Base-by-base conservation (phyloP, 1,140 invertebrate genomes). In the Pollicipes pollicipes region DNA sequence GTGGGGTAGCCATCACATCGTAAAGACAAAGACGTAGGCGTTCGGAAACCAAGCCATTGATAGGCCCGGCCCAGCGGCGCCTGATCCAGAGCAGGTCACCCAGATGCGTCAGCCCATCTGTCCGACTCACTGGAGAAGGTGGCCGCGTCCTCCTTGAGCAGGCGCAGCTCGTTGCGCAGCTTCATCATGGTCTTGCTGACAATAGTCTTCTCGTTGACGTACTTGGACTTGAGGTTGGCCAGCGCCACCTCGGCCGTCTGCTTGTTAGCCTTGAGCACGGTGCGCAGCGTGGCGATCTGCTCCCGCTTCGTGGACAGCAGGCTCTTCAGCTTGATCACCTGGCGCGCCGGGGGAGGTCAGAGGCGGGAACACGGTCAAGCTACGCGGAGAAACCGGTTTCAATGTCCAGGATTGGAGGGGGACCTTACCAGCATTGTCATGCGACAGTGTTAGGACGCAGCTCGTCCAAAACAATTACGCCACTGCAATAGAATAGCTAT, bases 201-300 rank as follows among this genome's bases (percentile, higher is more conserved):
- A 73, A 99, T 91, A 32, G 88, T 88, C 83, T 99, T 99, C 80
- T 99, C 97, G 72, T 93, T 98, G 80, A 99, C 96, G 80, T 98
- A 99, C 82, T 99, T 99, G 75, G 92, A 92, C 83, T 99, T 98
- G 75, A 99, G 84, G 83, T 98, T 98, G 35, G 91, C 92, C 69
- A 99, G 83, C 27, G 97, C 97, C 67, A 96, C 91, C 82, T 99
- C 97, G 4, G 97, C 97, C 24, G 97, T 98, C 78, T 94, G 91
- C 82, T 99, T 99, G 81, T 99, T 99, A 30, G 96, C 95, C 82
- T 98, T 98, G 71, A 99, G 86, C 70, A 99, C 96, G 68, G 94
- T 97, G 75, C 97, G 87, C 30, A 99, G 82, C 0, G 96, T 98
- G 13, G 93, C 93, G 74, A 99, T 96, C 84, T 99, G 97, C 79